Base-by-base conservation (phyloP, 2,113 vertebrate species). In the Dasyurus viverrinus region DNA sequence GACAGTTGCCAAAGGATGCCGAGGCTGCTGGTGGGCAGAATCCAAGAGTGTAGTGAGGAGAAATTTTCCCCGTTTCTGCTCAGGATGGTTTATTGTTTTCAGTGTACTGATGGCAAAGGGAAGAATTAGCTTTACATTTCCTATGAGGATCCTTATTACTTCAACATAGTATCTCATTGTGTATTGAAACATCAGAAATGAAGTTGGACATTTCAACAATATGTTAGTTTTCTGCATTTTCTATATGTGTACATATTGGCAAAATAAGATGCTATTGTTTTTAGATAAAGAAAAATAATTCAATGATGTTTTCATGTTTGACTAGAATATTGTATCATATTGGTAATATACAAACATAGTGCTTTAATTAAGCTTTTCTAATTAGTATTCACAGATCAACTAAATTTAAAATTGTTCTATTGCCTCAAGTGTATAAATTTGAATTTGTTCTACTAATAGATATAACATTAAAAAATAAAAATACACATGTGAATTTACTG, bases 171-270 rank as follows among this genome's bases (percentile, higher is more conserved):
- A 42, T 50, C 54, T 93, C 27, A 92, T 0, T 91, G 92, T 42
- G 1, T 90, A n/a, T 53, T 89, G 54, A 5, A 90, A 68, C 52
- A 57, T 52, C 84, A 46, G 27, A 95, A 95, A 93, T 47, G 3
- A 93, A 97, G 54, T 57, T 89, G 90, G 16, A 52, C 84, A 92
- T 96, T 97, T 95, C 89, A 96, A 1, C 36, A 7, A 96, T 90
- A 42, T 76, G 95, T 12, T 7, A 57, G 9, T 90, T 94, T 89
- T 46, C 30, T 93, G 30, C 19, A 94, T 93, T 96, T 97, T 93
- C 90, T 57, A 91, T 55, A 93, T 36, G 9, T 48, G 2, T 19
- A 57, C 91, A 90, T 89, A 68, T 90, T 50, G 6, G 53, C 30
- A 19, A 53, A 84, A 2, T 50, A 30, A 53, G 48, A n/a, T 46